phyloP scores from a whole-genome alignment of 2,888 invertebrate species.

The Lapara coniferarum region DNA sequence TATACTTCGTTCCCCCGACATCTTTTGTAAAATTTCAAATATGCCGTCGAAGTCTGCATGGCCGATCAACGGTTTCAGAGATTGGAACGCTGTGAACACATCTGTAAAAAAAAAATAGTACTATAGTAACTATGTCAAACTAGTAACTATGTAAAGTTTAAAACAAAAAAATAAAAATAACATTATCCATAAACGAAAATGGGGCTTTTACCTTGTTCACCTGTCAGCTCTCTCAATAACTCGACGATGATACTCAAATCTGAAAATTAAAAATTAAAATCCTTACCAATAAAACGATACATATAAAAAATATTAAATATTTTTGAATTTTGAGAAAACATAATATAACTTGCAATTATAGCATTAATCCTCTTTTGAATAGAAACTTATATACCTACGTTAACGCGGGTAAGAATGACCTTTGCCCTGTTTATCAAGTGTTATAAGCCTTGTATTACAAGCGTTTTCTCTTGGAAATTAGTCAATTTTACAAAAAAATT shows the following conservation, averaged over 20 bases:
- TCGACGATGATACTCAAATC: slow-evolving; percentile 48
- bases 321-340: too few relatives aligned
- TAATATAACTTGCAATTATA: too few relatives aligned
- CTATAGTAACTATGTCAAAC: too few relatives aligned
- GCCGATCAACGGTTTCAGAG: slow-evolving; percentile 48
- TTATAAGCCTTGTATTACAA: too few relatives aligned
- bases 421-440: too few relatives aligned
- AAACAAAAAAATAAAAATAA: background rate
- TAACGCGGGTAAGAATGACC: too few relatives aligned
- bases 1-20: slow-evolving; percentile 54
- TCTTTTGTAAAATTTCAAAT: slow-evolving; percentile 52
- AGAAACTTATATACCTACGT: too few relatives aligned
- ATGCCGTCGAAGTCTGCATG: slow-evolving; percentile 60
- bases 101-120: slow-evolving; percentile 46
- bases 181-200: slow-evolving; percentile 10
- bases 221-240: slow-evolving; percentile 52
- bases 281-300: slow-evolving; percentile 8
- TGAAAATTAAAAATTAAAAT: slow-evolving; percentile 38
- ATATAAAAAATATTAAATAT: too few relatives aligned
- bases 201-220: slow-evolving; percentile 44
- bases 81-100: slow-evolving; percentile 49
- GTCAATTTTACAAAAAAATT: too few relatives aligned
- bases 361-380: too few relatives aligned
- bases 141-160: background rate
- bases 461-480: too few relatives aligned